These are phyloP conservation scores for Dipodomys ordii DNA, from an alignment of 2,113 vertebrate genomes.

Conservation along the genomic window DNA sequence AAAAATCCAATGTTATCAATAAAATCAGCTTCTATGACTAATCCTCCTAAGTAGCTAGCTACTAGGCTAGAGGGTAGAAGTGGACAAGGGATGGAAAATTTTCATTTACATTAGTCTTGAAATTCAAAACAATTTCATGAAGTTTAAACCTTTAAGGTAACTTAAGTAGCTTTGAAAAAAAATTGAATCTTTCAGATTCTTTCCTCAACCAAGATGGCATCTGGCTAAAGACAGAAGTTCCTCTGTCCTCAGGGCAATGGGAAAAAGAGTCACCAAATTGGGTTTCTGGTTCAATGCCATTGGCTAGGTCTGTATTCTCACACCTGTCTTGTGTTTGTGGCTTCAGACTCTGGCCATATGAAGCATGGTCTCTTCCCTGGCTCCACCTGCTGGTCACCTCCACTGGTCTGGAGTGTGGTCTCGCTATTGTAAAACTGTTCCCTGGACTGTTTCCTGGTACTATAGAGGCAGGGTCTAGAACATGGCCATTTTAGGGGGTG, in stretches of 20 bases:
- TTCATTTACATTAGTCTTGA: neutral
- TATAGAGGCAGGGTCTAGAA: neutral
- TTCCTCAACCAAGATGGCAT: neutral
- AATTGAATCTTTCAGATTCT: neutral
- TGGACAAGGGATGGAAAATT: neutral
- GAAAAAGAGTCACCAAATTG: neutral
- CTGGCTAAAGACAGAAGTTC: neutral
- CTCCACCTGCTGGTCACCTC: neutral
- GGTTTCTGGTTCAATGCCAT: neutral
- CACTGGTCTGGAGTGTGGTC: neutral
- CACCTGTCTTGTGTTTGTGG: neutral
- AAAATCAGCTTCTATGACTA: neutral
- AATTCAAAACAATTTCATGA: neutral
- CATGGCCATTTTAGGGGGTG: neutral
- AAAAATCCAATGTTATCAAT: neutral
- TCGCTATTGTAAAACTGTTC: neutral
- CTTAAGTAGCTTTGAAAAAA: neutral
- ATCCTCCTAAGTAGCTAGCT: neutral
- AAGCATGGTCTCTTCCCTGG: neutral
- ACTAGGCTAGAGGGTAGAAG: neutral
- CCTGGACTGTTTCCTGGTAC: neutral
- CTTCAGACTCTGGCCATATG: neutral
- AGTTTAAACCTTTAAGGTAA: neutral
- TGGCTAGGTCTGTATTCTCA: neutral
- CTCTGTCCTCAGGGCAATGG: neutral